Conservation (phyloP, 2,797 vertebrate species). For the Molossus molossus region DNA sequence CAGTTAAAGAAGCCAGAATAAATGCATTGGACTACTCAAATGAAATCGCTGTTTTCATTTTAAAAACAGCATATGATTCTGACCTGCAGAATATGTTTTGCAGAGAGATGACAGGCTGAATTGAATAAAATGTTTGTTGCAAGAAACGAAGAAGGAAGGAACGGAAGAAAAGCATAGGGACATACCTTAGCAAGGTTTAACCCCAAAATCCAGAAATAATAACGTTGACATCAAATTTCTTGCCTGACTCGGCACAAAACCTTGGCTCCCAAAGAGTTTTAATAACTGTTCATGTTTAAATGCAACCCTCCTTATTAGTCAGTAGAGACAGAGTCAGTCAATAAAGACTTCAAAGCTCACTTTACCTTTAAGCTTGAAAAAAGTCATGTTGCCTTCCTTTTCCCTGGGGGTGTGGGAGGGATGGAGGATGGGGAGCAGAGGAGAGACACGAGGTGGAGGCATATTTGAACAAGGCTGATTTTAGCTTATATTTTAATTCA, state of each 20-base stretch:
- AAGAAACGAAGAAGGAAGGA: background rate
- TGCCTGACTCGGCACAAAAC: background rate
- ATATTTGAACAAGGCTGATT: slow-evolving; percentile 81
- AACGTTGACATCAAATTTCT: background rate
- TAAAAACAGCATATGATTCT: background rate
- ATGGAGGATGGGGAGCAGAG: slow-evolving; percentile 48
- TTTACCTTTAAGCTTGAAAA: slow-evolving; percentile 31
- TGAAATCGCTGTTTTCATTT: slow-evolving; percentile 40
- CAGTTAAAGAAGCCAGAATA: slow-evolving; percentile 11
- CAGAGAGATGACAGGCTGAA: background rate
- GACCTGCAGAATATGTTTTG: background rate
- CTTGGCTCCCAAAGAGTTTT: background rate
- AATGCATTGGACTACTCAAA: background rate
- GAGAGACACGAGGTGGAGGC: slow-evolving; percentile 68
- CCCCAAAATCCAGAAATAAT: background rate
- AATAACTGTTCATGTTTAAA: background rate
- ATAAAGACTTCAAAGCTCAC: background rate
- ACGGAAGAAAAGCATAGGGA: background rate
- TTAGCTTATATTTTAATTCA: slow-evolving; percentile 86
- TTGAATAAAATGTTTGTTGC: background rate
- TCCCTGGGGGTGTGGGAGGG: slow-evolving; percentile 71
- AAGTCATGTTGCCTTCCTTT: slow-evolving; percentile 53
- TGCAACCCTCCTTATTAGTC: background rate
- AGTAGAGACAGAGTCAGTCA: background rate
- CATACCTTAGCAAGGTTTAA: background rate